Evolutionary conservation across 2,888 invertebrate species (phyloP).

Genomic region (Rotaria socialis): DNA sequence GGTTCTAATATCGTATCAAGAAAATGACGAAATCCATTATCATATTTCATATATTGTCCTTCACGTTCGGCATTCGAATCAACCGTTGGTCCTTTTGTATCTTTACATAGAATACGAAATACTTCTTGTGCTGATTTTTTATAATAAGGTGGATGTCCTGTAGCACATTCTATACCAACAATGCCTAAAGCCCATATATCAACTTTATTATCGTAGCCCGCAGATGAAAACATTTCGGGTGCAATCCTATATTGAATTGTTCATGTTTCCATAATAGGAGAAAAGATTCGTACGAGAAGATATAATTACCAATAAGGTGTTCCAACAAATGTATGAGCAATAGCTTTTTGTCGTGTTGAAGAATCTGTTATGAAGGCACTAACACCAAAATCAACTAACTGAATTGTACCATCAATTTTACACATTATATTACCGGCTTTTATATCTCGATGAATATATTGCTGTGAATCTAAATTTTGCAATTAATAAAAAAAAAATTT

Average conservation of each 20-base stretch:
- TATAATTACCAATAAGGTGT: not conserved
- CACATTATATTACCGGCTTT: slow-evolving; percentile 34
- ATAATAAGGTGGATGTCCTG: slow-evolving; percentile 34
- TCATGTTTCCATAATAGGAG: too few species aligned
- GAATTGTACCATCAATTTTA: slow-evolving; percentile 30
- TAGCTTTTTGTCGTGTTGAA: not conserved
- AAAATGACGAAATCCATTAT: not conserved
- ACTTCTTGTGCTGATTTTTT: slow-evolving; percentile 25
- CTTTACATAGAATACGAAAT: slow-evolving; percentile 10
- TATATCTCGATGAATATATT: slow-evolving; percentile 31
- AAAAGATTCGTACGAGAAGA: too few species aligned
- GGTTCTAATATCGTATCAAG: not conserved
- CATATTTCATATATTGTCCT: slow-evolving; percentile 27
- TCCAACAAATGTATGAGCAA: slow-evolving; percentile 30
- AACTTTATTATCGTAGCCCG: slow-evolving; percentile 31
- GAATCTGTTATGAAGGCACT: not conserved
- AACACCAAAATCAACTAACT: slow-evolving; percentile 20
- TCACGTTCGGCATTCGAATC: slow-evolving; percentile 21
- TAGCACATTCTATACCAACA: slow-evolving; percentile 33
- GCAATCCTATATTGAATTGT: not conserved
- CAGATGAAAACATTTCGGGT: slow-evolving; percentile 22
- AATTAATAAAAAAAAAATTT: not conserved
- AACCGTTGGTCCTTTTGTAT: slow-evolving; percentile 1
- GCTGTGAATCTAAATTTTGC: not conserved
- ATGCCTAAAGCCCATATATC: slow-evolving; percentile 35